Base-by-base conservation (phyloP, 1,140 invertebrate genomes). In the Heterodera schachtii region DNA sequence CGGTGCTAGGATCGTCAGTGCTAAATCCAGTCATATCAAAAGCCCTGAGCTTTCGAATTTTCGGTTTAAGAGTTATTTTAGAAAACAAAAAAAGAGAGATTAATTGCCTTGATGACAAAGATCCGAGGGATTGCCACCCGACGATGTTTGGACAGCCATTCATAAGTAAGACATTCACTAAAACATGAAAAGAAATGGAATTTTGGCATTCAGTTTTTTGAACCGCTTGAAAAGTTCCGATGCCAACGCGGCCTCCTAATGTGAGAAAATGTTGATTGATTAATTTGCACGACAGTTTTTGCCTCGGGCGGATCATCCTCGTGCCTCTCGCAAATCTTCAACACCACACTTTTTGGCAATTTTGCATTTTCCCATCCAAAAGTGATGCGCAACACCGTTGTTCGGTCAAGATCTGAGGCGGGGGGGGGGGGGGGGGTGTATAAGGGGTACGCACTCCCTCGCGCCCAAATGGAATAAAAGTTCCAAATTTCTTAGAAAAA, bases 311-410 rank as follows among this genome's bases (percentile, higher is more conserved):
- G 67, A 75, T 82, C 66, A 73, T 85, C 81, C 70, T 81, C 66
- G 70, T 85, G 83, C 44, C 79, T 69, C 7, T 85, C 84, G 31
- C 81, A 89, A 67, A 89, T 84, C 71, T 88, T 88, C 31, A 88
- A 66, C n/a, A 88, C 82, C 11, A 88, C 83, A 77, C 83, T 88
- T 67, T 83, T 83, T 13, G 87, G 87, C 41, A 88, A 73, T 13
- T 80, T 80, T 16, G 84, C 78, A 71, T 88, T 82, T 43, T 90
- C 87, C 87, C 87, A 88, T 13, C 86, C 88, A 73, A 88, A 90
- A n/a, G 87, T 88, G 6, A 88, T 83, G 71, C 82, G 76, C 21
- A 88, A 57, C 21, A 90, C 87, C 43, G 79, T 75, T 21, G 87
- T 88, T 60, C 83, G 82, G 80, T 90, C 87, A 46, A 88, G 79